Conservation (phyloP, 2,797 vertebrate genomes). For the Pteronotus mesoamericanus region DNA sequence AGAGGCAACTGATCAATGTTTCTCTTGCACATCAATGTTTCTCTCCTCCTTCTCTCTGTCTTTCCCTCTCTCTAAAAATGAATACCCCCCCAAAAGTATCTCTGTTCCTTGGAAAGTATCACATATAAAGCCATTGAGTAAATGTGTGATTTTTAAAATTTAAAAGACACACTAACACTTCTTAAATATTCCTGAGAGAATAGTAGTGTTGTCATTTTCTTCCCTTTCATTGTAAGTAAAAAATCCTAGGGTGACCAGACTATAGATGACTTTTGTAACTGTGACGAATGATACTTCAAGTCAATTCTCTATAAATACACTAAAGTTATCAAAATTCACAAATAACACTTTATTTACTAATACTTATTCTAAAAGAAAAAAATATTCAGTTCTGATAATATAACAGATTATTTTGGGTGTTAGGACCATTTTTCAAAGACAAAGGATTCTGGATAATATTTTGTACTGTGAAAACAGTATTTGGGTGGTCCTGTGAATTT, state of each 20-base stretch:
- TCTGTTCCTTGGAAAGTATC: not conserved
- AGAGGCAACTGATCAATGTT: not conserved
- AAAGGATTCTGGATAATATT: not conserved
- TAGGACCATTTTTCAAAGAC: conserved; percentile 14
- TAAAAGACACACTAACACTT: not conserved
- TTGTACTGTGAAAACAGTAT: not conserved
- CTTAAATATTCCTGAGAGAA: not conserved
- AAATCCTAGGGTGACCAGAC: not conserved
- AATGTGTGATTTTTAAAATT: not conserved
- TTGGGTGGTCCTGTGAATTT: not conserved
- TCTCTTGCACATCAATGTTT: not conserved
- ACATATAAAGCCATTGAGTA: not conserved
- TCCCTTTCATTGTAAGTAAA: not conserved
- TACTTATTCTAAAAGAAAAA: not conserved
- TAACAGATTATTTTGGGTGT: not conserved
- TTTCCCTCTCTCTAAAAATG: not conserved
- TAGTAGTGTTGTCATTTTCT: not conserved
- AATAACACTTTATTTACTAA: not conserved
- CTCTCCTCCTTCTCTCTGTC: not conserved
- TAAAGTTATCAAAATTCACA: not conserved
- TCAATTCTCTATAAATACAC: not conserved
- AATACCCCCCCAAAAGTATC: not conserved
- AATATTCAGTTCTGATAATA: not conserved
- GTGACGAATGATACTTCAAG: not conserved
- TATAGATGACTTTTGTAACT: not conserved